Conservation (phyloP, 2,888 invertebrate genomes). For the Crepidodera aurea region DNA sequence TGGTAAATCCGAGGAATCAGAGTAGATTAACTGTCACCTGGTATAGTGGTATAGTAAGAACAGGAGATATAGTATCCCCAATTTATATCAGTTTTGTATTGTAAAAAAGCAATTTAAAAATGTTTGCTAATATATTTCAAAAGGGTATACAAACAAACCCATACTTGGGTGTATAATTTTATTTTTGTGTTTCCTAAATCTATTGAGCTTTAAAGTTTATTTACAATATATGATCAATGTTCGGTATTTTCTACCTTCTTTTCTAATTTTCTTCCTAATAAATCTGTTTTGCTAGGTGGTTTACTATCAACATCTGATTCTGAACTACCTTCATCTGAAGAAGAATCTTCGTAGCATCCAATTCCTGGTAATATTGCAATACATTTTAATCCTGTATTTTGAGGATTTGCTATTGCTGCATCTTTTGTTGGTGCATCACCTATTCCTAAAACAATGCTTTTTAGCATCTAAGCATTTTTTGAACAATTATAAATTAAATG, state of each 20-base stretch:
- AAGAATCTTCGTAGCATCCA: constrained; percentile 79
- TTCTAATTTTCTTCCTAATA: constrained; percentile 48
- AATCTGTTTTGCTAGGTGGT: constrained; percentile 40
- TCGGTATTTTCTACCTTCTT: not conserved
- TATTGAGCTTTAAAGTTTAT: not conserved
- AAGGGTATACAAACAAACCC: too few relatives aligned
- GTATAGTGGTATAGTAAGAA: too few relatives aligned
- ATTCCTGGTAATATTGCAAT: constrained; percentile 86
- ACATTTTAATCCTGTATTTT: constrained; percentile 67
- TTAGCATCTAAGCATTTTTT: too few relatives aligned
- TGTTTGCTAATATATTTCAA: too few relatives aligned
- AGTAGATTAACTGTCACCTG: too few relatives aligned
- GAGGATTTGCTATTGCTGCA: constrained; percentile 25
- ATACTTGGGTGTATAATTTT: too few relatives aligned
- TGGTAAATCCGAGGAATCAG: too few relatives aligned
- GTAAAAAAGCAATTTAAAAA: too few relatives aligned
- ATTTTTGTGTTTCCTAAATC: not conserved
- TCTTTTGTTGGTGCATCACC: constrained; percentile 21
- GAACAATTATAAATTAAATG: too few relatives aligned
- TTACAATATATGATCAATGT: too few relatives aligned
- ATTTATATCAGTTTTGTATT: too few relatives aligned
- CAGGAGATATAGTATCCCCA: too few relatives aligned
- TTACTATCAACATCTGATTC: constrained; percentile 63
- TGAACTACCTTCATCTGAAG: constrained; percentile 71
- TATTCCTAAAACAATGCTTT: constrained; percentile 13